Evolutionary conservation across 30 jellyfish, hydroid and myxozoan species (phyloP).

Genomic region (Phacellophora camtschatica): DNA sequence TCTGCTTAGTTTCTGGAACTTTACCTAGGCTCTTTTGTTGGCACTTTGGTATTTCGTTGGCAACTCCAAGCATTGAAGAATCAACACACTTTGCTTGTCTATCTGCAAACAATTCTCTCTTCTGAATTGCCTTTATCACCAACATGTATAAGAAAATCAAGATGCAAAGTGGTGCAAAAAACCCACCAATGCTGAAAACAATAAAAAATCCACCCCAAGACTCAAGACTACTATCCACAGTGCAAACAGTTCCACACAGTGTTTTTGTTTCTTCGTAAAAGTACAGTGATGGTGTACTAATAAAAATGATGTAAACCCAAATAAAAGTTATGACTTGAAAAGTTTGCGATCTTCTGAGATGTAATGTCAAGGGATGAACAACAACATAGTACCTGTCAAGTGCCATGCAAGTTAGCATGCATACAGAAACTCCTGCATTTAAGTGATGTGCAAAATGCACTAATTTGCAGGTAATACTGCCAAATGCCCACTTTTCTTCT

Average conservation of each 20-base stretch:
- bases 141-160: conserved; percentile 10
- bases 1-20: conserved; percentile 75
- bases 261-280: conserved; percentile 40
- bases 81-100: background rate
- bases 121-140: conserved; percentile 32
- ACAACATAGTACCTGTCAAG: conserved; percentile 84
- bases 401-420: conserved; percentile 82
- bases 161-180: conserved; percentile 57
- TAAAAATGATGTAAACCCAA: conserved; percentile 59
- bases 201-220: conserved; percentile 76
- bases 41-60: conserved; percentile 7
- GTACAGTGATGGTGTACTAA: conserved; percentile 68
- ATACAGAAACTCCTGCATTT: conserved; percentile 68
- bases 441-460: conserved; percentile 60
- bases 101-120: conserved; percentile 34
- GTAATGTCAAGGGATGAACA: conserved; percentile 75
- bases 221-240: background rate
- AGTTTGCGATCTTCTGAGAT: conserved; percentile 77
- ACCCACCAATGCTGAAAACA: conserved; percentile 36
- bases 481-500: conserved; percentile 42
- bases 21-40: conserved; percentile 61
- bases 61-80: background rate
- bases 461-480: conserved; percentile 50
- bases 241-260: conserved; percentile 25
- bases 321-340: conserved; percentile 63